Evolutionary conservation across 2,113 vertebrate genomes (phyloP).

Genomic region (Dicerorhinus sumatrensis): DNA sequence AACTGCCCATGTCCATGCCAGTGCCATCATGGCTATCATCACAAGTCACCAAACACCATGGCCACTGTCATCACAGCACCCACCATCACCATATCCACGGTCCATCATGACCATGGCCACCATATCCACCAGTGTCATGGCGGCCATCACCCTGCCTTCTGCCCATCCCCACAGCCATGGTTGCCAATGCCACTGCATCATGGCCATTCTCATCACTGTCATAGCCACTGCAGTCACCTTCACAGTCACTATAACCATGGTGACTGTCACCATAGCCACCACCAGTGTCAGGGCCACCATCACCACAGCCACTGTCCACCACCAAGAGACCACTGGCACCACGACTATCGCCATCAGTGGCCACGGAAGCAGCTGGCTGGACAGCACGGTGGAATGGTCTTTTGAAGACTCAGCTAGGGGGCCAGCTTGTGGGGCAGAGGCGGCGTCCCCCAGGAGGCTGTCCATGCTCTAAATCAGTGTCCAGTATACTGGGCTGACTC

Average conservation of each 20-base stretch:
- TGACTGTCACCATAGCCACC: neutral
- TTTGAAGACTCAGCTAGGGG: neutral
- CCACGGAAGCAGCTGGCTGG: neutral
- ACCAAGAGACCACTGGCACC: neutral
- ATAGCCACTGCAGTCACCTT: too few species aligned
- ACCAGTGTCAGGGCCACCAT: too few species aligned
- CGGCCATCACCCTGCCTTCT: neutral
- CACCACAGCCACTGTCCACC: fast-evolving
- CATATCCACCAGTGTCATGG: neutral
- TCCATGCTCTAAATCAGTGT: fast-evolving
- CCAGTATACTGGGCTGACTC: fast-evolving
- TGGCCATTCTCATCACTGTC: too few species aligned
- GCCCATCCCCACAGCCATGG: neutral
- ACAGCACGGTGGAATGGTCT: neutral
- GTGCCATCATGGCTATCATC: neutral
- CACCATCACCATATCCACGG: neutral
- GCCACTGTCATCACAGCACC: neutral
- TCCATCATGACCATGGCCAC: neutral
- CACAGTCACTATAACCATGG: neutral
- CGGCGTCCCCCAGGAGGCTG: too few species aligned
- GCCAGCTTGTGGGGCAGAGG: neutral
- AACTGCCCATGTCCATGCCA: neutral
- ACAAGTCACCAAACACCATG: neutral
- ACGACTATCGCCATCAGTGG: fast-evolving
- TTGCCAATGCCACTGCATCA: neutral